Conservation (phyloP, 1,140 invertebrate species). For the Diachasma alloeum region DNA sequence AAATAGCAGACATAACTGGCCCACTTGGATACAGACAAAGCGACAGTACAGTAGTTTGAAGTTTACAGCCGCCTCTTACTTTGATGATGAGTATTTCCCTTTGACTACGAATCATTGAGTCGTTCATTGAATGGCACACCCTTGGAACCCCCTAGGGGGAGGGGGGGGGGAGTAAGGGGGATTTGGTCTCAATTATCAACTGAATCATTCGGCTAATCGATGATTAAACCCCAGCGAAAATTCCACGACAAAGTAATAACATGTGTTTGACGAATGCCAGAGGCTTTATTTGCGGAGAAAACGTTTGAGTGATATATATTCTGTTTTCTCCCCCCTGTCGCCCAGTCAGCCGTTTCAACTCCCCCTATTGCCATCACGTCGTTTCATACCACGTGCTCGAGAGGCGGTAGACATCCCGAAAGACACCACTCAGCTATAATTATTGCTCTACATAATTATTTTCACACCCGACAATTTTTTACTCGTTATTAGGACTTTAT, state of each 20-base stretch:
- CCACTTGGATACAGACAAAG: conserved; percentile 8
- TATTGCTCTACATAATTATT: conserved; percentile 1
- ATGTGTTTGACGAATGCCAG: neutral
- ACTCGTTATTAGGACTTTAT: neutral
- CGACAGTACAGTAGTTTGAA: neutral
- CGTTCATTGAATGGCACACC: neutral
- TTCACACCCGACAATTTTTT: neutral
- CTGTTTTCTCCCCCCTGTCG: neutral
- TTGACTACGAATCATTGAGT: neutral
- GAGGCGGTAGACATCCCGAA: neutral
- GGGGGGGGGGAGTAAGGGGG: no score
- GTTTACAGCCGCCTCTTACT: neutral
- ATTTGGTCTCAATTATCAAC: neutral
- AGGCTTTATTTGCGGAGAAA: neutral
- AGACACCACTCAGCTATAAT: conserved; percentile 2
- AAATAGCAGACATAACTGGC: conserved; percentile 22
- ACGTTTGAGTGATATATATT: neutral
- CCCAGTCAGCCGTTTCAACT: conserved; percentile 12
- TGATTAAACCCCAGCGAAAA: no score
- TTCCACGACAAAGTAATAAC: no score
- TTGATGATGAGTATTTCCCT: neutral
- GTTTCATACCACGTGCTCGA: conserved; percentile 20
- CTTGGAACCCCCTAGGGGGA: neutral
- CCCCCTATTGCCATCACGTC: conserved; percentile 10
- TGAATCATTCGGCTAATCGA: no score